Conservation (phyloP, 2,888 invertebrate genomes). For the Panopea generosa region DNA sequence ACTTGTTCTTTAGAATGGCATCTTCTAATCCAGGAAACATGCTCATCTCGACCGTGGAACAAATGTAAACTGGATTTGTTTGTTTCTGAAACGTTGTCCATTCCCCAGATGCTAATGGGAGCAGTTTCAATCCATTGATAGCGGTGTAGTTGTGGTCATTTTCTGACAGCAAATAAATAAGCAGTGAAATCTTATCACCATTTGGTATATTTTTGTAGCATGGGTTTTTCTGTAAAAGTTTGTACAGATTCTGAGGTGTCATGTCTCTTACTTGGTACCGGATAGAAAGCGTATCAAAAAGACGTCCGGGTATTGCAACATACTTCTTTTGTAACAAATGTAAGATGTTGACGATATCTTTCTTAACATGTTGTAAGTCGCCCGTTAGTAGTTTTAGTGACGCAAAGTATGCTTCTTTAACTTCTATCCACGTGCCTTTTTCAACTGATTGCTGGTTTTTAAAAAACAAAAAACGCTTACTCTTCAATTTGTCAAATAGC, state of each 20-base stretch:
- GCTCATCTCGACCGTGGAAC: slow-evolving; percentile 4
- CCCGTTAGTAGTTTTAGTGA: neutral
- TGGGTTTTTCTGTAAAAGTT: no score
- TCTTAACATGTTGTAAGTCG: neutral
- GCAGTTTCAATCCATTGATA: slow-evolving; percentile 65
- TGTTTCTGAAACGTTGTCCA: slow-evolving; percentile 43
- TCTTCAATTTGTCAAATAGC: slow-evolving; percentile 13
- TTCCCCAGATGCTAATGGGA: slow-evolving; percentile 69
- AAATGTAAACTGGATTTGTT: neutral
- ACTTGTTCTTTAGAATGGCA: neutral
- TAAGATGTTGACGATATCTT: slow-evolving; percentile 17
- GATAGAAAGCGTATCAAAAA: slow-evolving; percentile 8
- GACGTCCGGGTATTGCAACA: slow-evolving; percentile 17
- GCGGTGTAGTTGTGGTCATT: neutral
- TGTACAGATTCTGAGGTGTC: no score
- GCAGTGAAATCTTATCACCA: slow-evolving; percentile 20
- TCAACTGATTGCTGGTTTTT: neutral
- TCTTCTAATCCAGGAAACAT: slow-evolving; percentile 27
- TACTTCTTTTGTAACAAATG: slow-evolving; percentile 8
- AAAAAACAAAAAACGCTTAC: slow-evolving; percentile 9
- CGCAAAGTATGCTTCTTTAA: slow-evolving; percentile 34
- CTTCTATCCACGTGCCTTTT: slow-evolving; percentile 17
- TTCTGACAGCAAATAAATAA: slow-evolving; percentile 28
- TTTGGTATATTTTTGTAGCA: neutral
- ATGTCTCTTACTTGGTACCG: no score